These are phyloP conservation scores for Lasius platythorax DNA, from an alignment of 2,888 invertebrate species.

Conservation along the genomic window DNA sequence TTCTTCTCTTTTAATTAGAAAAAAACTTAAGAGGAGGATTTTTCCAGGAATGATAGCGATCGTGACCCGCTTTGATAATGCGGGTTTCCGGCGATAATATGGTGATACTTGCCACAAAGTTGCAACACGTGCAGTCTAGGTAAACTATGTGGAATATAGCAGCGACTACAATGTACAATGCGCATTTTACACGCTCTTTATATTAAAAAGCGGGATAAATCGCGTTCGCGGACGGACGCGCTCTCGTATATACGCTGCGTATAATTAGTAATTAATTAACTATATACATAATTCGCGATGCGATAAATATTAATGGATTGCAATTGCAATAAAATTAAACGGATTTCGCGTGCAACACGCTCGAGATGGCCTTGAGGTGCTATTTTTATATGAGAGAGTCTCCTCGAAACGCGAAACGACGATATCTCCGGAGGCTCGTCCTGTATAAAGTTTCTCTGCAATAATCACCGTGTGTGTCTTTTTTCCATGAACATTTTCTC, in stretches of 20 bases:
- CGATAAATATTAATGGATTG: conserved; percentile 43
- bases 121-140: background rate
- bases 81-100: conserved; percentile 11
- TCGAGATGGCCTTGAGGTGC: conserved; percentile 12
- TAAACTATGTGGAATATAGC: background rate
- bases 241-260: background rate
- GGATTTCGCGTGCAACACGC: conserved; percentile 48
- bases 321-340: conserved; percentile 36
- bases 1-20: background rate
- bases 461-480: background rate
- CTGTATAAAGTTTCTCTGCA: background rate
- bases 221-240: background rate
- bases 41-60: background rate
- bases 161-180: background rate
- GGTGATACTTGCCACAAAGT: conserved; percentile 2
- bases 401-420: conserved; percentile 6
- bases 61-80: conserved; percentile 4
- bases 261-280: conserved; percentile 53
- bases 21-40: background rate
- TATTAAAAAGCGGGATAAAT: conserved; percentile 13
- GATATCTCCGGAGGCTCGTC: background rate
- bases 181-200: background rate
- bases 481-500: background rate
- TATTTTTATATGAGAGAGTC: conserved; percentile 18
- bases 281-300: conserved; percentile 46